Percentiles rank a stretch among this genome's conserved stretches.
These are phyloP conservation scores for Torymus auratus DNA, from an alignment of 2,888 invertebrate species.

Conservation along the genomic window DNA sequence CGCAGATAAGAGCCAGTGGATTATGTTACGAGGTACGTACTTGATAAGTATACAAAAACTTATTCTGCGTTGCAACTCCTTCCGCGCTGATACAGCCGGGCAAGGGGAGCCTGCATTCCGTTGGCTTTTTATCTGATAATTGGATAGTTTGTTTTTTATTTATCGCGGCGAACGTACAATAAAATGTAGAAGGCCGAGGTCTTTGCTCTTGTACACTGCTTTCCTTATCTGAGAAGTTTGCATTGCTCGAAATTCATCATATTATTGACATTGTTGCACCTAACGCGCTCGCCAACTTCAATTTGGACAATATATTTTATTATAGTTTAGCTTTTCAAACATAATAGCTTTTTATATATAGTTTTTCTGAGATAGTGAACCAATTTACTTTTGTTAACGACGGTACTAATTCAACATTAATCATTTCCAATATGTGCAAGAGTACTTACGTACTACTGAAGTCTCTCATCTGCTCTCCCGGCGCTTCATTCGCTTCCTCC, in stretches of 20 bases:
- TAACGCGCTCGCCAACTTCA: too few species aligned
- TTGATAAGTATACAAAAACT: too few species aligned
- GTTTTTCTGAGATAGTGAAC: too few species aligned
- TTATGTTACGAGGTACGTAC: too few species aligned
- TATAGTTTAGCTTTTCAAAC: not conserved
- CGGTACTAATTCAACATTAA: too few species aligned
- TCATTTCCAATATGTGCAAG: not conserved
- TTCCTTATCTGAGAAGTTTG: not conserved
- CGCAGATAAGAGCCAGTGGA: too few species aligned
- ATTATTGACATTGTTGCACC: too few species aligned
- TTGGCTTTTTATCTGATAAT: slow-evolving; percentile 21
- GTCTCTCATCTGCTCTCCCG: slow-evolving; percentile 65
- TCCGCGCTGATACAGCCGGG: not conserved
- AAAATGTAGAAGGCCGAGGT: slow-evolving; percentile 19
- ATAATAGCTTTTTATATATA: not conserved
- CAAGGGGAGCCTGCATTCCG: slow-evolving; percentile 1
- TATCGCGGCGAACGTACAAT: not conserved
- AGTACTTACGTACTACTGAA: slow-evolving; percentile 72
- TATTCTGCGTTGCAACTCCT: not conserved
- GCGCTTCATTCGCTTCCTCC: slow-evolving; percentile 58
- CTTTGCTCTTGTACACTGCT: slow-evolving; percentile 9
- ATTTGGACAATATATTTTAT: too few species aligned
- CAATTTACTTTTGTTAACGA: too few species aligned
- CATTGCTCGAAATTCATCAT: too few species aligned
- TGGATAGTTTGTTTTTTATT: slow-evolving; percentile 7